Evolutionary conservation across 2,888 invertebrate genomes (phyloP).

Genomic region (Steinernema hermaphroditum): DNA sequence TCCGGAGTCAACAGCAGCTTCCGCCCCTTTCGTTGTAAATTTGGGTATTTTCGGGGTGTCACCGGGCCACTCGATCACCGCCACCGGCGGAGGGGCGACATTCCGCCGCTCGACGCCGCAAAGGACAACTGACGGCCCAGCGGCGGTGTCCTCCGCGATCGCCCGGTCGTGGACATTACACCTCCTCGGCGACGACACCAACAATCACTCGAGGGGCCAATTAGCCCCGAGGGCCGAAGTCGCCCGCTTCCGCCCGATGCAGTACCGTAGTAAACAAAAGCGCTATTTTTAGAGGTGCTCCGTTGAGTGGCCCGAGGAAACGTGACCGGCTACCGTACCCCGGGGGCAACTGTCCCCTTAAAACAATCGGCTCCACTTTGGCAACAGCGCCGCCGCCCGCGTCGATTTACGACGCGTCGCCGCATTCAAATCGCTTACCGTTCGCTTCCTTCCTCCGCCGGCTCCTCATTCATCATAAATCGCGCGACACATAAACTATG

Average conservation of each 20-base stretch:
- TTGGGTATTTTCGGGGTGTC: slow-evolving; percentile 25
- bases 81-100: slow-evolving; percentile 15
- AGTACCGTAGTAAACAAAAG: slow-evolving; percentile 17
- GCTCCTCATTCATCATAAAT: slow-evolving; percentile 25
- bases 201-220: slow-evolving; percentile 11
- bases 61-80: slow-evolving; percentile 25
- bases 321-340: no score
- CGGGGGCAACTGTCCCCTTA: neutral
- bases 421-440: slow-evolving; percentile 43
- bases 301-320: no score
- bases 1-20: no score
- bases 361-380: slow-evolving; percentile 19
- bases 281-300: neutral
- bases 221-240: slow-evolving; percentile 6
- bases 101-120: slow-evolving; percentile 14
- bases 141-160: neutral
- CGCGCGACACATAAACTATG: slow-evolving; percentile 28
- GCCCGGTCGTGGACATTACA: slow-evolving; percentile 23
- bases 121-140: slow-evolving; percentile 27
- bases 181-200: slow-evolving; percentile 11
- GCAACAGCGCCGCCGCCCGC: neutral
- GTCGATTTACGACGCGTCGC: slow-evolving; percentile 28
- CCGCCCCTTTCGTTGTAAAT: slow-evolving; percentile 27
- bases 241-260: slow-evolving; percentile 3
- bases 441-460: neutral